Percentiles rank a stretch among this genome's conserved stretches.
Conservation (phyloP, 2,888 invertebrate genomes). For the Boloria selene region DNA sequence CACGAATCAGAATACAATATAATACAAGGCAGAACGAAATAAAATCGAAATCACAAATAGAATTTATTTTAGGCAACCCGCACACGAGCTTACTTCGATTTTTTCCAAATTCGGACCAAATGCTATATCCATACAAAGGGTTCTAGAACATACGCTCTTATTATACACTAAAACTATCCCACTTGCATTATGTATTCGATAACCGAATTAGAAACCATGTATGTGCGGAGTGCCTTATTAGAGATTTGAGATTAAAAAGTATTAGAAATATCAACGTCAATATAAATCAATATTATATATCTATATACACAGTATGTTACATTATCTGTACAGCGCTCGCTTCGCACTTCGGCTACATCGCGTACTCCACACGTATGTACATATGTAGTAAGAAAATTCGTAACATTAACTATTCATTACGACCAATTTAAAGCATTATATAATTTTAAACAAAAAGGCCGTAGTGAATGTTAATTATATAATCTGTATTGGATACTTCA, state of each 20-base stretch:
- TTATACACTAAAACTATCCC: too few relatives aligned
- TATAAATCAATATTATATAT: constrained; percentile 22
- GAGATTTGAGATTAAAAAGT: constrained; percentile 17
- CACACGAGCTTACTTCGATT: too few relatives aligned
- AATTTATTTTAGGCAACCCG: neutral
- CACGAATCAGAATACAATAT: neutral
- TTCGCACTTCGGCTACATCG: neutral
- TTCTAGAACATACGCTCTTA: too few relatives aligned
- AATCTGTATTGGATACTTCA: too few relatives aligned
- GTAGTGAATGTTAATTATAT: neutral
- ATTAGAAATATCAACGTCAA: constrained; percentile 23
- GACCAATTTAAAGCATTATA: neutral
- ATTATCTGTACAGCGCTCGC: constrained; percentile 21
- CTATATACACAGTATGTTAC: constrained; percentile 31
- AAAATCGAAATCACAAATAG: neutral
- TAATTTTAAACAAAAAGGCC: neutral
- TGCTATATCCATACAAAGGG: too few relatives aligned
- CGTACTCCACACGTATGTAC: too few relatives aligned
- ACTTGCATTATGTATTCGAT: too few relatives aligned
- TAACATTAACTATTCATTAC: neutral
- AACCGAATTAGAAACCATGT: too few relatives aligned
- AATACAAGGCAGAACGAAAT: neutral
- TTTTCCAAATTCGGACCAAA: too few relatives aligned
- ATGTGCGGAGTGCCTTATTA: neutral
- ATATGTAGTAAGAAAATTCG: neutral